Evolutionary conservation across 2,113 vertebrate species (phyloP).

Genomic region (Hemiscyllium ocellatum): DNA sequence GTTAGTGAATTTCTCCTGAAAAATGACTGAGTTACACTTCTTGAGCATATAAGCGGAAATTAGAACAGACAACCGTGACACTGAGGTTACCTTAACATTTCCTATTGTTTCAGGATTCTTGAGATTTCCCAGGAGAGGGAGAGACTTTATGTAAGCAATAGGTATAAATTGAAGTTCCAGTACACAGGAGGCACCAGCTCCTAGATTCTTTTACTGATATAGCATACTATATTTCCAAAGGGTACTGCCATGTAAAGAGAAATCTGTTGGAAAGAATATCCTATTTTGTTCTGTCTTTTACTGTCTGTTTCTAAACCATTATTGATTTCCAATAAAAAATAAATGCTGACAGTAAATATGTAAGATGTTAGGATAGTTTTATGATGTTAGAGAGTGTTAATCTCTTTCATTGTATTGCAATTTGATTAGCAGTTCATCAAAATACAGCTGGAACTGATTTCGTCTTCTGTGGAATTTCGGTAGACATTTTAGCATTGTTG

Average conservation of each 20-base stretch:
- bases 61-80: background rate
- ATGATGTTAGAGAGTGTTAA: background rate
- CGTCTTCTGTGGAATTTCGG: background rate
- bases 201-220: background rate
- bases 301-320: background rate
- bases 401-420: background rate
- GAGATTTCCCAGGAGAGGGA: background rate
- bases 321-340: background rate
- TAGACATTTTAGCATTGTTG: background rate
- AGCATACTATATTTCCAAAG: background rate
- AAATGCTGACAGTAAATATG: background rate
- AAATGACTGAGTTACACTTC: background rate
- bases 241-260: background rate
- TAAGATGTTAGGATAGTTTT: background rate
- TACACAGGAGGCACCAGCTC: background rate
- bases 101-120: background rate
- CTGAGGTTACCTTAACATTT: background rate
- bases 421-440: background rate
- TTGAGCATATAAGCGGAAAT: background rate
- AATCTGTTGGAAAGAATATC: background rate
- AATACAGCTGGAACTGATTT: background rate
- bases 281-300: background rate
- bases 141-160: background rate
- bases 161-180: background rate
- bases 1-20: background rate